phyloP scores from a whole-genome alignment of 2,113 vertebrate genomes.

The Saccopteryx bilineata region DNA sequence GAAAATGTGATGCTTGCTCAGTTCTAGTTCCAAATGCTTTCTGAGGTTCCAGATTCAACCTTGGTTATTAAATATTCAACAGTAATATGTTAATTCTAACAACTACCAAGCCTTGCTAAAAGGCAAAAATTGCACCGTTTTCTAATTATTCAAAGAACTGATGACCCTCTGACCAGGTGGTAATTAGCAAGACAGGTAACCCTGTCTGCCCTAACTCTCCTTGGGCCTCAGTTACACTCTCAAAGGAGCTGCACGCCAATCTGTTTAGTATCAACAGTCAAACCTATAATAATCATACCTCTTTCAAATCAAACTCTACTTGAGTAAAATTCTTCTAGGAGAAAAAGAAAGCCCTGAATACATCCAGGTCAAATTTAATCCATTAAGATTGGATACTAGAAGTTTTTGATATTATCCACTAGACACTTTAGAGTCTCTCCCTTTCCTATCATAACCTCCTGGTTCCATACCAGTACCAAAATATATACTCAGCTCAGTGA shows the following conservation, averaged over 20 bases:
- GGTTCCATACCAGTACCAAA: slow-evolving; percentile 39
- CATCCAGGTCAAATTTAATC: slow-evolving; percentile 40
- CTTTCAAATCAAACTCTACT: slow-evolving; percentile 36
- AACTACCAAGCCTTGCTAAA: slow-evolving; percentile 26
- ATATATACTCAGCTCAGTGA: slow-evolving; percentile 25
- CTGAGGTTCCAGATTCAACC: slow-evolving; percentile 31
- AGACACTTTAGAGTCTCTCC: neutral
- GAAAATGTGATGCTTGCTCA: slow-evolving; percentile 16
- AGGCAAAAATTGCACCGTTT: slow-evolving; percentile 43
- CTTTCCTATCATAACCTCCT: neutral
- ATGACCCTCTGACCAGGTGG: neutral
- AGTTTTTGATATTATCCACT: neutral
- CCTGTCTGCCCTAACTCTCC: neutral
- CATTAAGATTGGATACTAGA: neutral
- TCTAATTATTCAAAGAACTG: slow-evolving; percentile 37
- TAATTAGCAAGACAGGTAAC: neutral
- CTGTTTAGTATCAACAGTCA: slow-evolving; percentile 10
- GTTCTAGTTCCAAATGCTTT: slow-evolving; percentile 49
- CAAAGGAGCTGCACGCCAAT: neutral
- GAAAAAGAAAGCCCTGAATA: neutral
- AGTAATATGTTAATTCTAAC: slow-evolving; percentile 12
- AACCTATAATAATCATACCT: neutral
- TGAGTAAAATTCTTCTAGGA: slow-evolving; percentile 32
- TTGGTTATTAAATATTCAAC: slow-evolving; percentile 43
- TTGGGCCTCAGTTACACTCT: neutral